Percentiles rank a stretch among this genome's conserved stretches.
phyloP scores from a whole-genome alignment of 2,113 vertebrate genomes.

The Bettongia penicillata region DNA sequence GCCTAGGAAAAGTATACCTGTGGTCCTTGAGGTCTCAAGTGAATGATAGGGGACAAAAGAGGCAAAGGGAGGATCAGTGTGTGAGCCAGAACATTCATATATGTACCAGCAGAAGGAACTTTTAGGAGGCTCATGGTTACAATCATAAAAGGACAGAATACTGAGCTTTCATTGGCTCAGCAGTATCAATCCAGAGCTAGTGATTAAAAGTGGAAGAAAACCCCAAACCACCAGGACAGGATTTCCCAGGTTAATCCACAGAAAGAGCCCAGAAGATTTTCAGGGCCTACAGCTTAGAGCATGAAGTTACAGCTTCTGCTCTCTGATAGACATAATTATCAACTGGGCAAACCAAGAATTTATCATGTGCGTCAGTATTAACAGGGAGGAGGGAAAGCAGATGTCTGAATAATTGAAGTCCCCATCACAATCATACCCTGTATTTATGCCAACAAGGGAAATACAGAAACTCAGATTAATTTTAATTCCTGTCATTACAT shows the following conservation, averaged over 20 bases:
- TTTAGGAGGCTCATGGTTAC: neutral
- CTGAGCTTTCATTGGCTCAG: neutral
- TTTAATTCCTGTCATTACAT: constrained; percentile 69
- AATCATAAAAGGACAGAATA: neutral
- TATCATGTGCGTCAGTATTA: neutral
- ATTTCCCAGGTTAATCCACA: neutral
- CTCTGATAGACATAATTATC: neutral
- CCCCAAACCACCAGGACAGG: neutral
- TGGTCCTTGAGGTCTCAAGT: neutral
- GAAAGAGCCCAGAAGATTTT: neutral
- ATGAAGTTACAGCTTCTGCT: neutral
- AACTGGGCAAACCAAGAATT: neutral
- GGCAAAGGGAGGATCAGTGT: neutral
- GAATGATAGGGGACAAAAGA: neutral
- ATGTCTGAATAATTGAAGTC: neutral
- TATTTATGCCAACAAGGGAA: constrained; percentile 26
- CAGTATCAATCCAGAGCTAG: neutral
- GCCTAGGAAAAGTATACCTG: neutral
- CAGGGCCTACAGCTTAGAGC: neutral
- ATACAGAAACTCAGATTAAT: constrained; percentile 66
- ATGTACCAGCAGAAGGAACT: neutral
- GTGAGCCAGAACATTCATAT: neutral
- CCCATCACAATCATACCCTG: neutral
- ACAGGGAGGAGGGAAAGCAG: neutral
- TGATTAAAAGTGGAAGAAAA: neutral